Evolutionary conservation across 2,113 vertebrate species (phyloP).

Genomic region (Jaculus jaculus): DNA sequence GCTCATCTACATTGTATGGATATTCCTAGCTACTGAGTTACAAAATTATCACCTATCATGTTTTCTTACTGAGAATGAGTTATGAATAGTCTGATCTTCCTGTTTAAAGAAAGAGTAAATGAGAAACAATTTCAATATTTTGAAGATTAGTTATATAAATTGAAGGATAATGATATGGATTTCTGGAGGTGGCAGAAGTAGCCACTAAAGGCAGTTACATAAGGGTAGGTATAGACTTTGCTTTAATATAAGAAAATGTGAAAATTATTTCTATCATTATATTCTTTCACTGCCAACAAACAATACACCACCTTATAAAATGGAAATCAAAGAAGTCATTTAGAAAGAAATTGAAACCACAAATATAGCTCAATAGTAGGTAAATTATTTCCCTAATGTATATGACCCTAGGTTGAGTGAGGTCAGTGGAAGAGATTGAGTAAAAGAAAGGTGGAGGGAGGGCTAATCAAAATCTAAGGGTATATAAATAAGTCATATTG

Average conservation of each 20-base stretch:
- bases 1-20: background rate
- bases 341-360: background rate
- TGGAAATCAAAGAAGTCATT: background rate
- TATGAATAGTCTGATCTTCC: background rate
- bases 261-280: background rate
- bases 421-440: too few relatives aligned
- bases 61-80: background rate
- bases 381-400: background rate
- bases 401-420: background rate
- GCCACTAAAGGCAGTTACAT: background rate
- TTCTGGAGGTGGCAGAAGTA: background rate
- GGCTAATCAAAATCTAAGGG: too few relatives aligned
- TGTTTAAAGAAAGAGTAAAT: background rate
- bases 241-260: background rate
- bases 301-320: background rate
- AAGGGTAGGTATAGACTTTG: background rate
- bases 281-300: background rate
- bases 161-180: background rate
- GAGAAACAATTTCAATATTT: background rate
- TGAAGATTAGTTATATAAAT: background rate
- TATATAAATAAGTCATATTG: too few relatives aligned
- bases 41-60: background rate
- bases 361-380: background rate
- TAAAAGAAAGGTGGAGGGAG: too few relatives aligned
- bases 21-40: background rate